phyloP scores from a whole-genome alignment of 2,113 vertebrate genomes.

The Paracanthobrama guichenoti region DNA sequence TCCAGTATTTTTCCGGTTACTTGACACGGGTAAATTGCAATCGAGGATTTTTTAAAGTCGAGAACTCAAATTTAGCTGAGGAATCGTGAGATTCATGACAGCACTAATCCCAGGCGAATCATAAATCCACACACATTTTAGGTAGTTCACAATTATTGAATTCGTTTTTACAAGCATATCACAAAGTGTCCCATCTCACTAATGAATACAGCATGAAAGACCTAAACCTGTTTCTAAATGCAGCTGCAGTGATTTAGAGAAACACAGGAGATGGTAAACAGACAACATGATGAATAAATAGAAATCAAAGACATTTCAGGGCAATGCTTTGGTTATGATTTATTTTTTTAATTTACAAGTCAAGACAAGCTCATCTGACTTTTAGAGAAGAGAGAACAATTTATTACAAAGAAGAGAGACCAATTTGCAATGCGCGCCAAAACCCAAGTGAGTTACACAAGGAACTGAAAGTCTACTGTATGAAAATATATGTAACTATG shows the following conservation, averaged over 20 bases:
- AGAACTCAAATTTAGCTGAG: too few species aligned
- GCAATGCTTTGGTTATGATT: background rate
- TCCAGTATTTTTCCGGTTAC: too few species aligned
- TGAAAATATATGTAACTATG: background rate
- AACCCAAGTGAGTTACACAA: background rate
- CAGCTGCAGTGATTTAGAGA: background rate
- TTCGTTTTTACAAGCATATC: too few species aligned
- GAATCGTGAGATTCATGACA: too few species aligned
- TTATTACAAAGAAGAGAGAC: background rate
- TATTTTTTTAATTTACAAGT: too few species aligned
- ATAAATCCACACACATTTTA: too few species aligned
- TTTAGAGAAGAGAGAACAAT: background rate
- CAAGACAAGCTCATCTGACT: background rate
- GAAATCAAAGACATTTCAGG: background rate
- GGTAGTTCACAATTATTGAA: too few species aligned
- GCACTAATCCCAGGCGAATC: too few species aligned
- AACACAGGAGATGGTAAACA: background rate
- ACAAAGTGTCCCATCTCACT: too few species aligned
- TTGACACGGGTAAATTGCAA: too few species aligned
- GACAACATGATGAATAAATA: background rate
- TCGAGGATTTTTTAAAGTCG: too few species aligned
- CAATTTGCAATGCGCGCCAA: background rate
- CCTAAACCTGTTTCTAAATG: background rate
- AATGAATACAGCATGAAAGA: too few species aligned
- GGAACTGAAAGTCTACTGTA: conserved; percentile 14